These are phyloP conservation scores for Lamellibrachia columna DNA, from an alignment of 2,888 invertebrate species.

Conservation along the genomic window DNA sequence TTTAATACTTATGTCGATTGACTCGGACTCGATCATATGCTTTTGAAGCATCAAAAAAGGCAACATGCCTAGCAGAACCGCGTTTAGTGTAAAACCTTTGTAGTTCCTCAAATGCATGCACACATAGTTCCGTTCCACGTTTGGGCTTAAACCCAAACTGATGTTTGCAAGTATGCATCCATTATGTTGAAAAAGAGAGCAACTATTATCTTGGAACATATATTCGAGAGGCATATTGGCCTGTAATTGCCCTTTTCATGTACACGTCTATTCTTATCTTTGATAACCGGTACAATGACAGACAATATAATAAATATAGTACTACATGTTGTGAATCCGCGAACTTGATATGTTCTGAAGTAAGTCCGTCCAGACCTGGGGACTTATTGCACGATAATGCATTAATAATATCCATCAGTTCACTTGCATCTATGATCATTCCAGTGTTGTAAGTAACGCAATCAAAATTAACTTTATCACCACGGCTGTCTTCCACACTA, in stretches of 20 bases:
- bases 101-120: neutral
- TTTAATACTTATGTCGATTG: neutral
- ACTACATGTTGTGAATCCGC: neutral
- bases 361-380: neutral
- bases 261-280: neutral
- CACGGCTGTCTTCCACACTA: no score
- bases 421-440: neutral
- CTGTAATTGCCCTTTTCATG: neutral
- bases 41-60: neutral
- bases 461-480: neutral
- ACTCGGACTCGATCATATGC: neutral
- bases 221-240: neutral
- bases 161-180: neutral
- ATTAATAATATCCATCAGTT: neutral
- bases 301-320: neutral
- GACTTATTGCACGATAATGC: neutral
- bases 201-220: neutral
- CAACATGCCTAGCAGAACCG: no score
- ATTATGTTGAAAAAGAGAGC: neutral
- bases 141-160: neutral
- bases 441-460: neutral
- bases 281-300: neutral
- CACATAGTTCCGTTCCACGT: neutral
- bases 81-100: neutral
- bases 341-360: neutral